These are phyloP conservation scores for Phlogophora meticulosa DNA, from an alignment of 2,888 invertebrate genomes.

Conservation along the genomic window DNA sequence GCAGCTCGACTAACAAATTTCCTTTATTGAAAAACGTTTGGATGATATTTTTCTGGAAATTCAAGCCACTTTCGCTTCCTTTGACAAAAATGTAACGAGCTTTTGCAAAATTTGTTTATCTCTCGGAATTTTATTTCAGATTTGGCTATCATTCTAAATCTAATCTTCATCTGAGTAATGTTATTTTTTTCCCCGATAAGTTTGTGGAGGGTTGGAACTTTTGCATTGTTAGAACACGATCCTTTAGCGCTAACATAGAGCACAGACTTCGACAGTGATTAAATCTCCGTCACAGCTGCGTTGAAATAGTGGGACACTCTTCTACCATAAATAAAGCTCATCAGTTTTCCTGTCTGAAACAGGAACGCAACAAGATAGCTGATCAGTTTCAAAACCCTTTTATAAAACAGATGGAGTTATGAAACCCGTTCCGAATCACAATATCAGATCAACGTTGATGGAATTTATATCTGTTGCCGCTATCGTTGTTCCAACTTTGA, in stretches of 20 bases:
- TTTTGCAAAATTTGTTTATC: constrained; percentile 41
- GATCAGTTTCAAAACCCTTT: constrained; percentile 51
- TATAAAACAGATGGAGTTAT: constrained; percentile 56
- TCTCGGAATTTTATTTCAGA: constrained; percentile 34
- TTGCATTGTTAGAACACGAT: constrained; percentile 3
- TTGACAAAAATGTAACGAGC: constrained; percentile 44
- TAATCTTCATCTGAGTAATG: constrained; percentile 20
- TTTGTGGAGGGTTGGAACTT: constrained; percentile 2
- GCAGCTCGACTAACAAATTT: constrained; percentile 48
- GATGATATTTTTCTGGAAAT: constrained; percentile 43
- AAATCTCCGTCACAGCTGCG: background rate
- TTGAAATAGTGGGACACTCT: constrained; percentile 27
- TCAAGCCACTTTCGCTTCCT: constrained; percentile 49
- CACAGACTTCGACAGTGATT: constrained; percentile 17
- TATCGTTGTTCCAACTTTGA: constrained; percentile 51
- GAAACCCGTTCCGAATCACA: constrained; percentile 45
- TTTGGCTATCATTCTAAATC: constrained; percentile 25
- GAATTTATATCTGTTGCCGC: constrained; percentile 46
- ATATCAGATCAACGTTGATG: constrained; percentile 48
- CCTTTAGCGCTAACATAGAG: background rate
- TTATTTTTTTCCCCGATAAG: constrained; percentile 6
- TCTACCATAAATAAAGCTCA: constrained; percentile 35
- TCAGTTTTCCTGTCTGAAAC: constrained; percentile 40
- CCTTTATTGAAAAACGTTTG: constrained; percentile 58
- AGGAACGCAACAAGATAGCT: constrained; percentile 47